phyloP scores from a whole-genome alignment of 2,888 invertebrate genomes.

The Netelia virgata region DNA sequence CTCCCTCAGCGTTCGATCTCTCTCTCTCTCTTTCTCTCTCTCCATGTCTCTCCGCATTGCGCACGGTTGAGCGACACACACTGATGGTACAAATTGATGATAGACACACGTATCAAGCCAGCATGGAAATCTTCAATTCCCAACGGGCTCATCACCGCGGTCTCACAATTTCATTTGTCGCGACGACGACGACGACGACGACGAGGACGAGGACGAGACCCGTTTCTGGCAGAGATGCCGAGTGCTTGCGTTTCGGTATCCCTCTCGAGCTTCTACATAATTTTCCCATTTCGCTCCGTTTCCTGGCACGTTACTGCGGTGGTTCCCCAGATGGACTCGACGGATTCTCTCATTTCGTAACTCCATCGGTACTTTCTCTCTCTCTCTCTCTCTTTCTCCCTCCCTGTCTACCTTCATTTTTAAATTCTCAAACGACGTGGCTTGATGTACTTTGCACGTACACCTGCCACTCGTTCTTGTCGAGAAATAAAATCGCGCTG shows the following conservation, averaged over 20 bases:
- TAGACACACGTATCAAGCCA: not conserved
- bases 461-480: conserved; percentile 23
- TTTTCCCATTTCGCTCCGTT: conserved; percentile 24
- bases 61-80: conserved; percentile 1
- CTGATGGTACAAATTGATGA: not conserved
- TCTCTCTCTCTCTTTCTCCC: not conserved
- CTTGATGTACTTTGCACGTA: not conserved
- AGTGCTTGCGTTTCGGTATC: no score
- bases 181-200: no score
- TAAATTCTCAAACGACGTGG: conserved; percentile 14
- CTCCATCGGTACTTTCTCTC: not conserved
- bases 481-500: conserved; percentile 34
- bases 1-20: no score
- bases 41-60: not conserved
- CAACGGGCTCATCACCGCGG: not conserved
- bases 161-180: conserved; percentile 56
- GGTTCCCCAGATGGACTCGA: conserved; percentile 35
- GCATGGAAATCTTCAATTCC: no score
- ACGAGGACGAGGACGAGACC: no score
- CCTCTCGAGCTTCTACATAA: conserved; percentile 17
- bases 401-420: conserved; percentile 4
- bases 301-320: conserved; percentile 12
- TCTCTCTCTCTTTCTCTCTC: no score
- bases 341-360: not conserved
- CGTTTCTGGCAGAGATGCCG: not conserved